Evolutionary conservation across 2,797 vertebrate species (phyloP).

Genomic region (Trichosurus vulpecula): DNA sequence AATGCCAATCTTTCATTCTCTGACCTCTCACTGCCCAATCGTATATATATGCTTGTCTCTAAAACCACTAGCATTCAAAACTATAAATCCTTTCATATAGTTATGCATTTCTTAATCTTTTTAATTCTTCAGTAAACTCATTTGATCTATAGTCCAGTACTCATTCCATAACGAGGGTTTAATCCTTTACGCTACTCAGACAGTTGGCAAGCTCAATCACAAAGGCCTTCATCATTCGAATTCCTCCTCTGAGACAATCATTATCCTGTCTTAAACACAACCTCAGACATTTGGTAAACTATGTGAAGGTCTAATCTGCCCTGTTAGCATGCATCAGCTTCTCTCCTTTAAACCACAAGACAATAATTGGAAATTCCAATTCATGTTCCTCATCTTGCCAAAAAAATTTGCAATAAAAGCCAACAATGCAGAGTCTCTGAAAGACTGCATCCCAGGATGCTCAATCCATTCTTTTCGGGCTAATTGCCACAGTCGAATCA

Average conservation of each 20-base stretch:
- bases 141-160: slow-evolving; percentile 81
- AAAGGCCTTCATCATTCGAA: slow-evolving; percentile 82
- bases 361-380: slow-evolving; percentile 41
- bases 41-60: slow-evolving; percentile 68
- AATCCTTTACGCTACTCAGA: slow-evolving; percentile 77
- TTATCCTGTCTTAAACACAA: slow-evolving; percentile 80
- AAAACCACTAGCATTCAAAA: slow-evolving; percentile 59
- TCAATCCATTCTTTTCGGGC: not conserved
- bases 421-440: slow-evolving; percentile 31
- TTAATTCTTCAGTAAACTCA: slow-evolving; percentile 82
- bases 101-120: slow-evolving; percentile 80
- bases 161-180: slow-evolving; percentile 74
- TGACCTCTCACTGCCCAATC: not conserved
- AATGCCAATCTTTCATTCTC: not conserved
- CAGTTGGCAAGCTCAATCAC: slow-evolving; percentile 79
- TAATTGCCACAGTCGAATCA: not conserved
- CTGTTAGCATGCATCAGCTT: slow-evolving; percentile 64
- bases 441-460: slow-evolving; percentile 21
- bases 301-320: slow-evolving; percentile 75
- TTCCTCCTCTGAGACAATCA: slow-evolving; percentile 81
- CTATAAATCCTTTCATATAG: slow-evolving; percentile 75
- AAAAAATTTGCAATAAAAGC: slow-evolving; percentile 34
- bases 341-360: slow-evolving; percentile 72
- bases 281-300: slow-evolving; percentile 71
- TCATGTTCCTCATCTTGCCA: slow-evolving; percentile 39